Evolutionary conservation across 2,797 vertebrate genomes (phyloP), one percentile per base, ranked within the genome.

Genomic region (Emydoidea blandingii): DNA sequence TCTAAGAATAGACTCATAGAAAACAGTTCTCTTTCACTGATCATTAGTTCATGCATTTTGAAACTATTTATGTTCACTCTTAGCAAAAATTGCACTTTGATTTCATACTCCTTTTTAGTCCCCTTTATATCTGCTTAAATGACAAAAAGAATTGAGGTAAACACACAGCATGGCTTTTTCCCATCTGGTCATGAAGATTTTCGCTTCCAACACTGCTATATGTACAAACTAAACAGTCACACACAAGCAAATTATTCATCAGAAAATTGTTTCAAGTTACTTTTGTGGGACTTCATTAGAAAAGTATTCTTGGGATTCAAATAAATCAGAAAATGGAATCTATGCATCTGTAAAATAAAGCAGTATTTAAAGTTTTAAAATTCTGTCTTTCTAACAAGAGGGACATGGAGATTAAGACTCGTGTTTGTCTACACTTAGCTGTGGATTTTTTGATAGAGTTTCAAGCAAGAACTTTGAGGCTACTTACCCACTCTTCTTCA

Each of bases 401-500:
- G 8, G n/a, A 85, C 23, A 72, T 85, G 37, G 41, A 83, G 79
- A 84, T 27, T 9, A 18, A 5, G 9, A 41, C 3, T 84, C 37
- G 5, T 12, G 34, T 31, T 50, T 83, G 14, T 82, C 81, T 12
- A 8, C 12, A 50, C 21, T 68, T 2, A 50, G 86, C 80, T 85
- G 29, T 10, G 47, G 29, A 9, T 11, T 65, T 86, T 76, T 1
- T 1, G 50, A 81, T 0, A 25, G 79, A 86, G 44, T 1, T 21
- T 1, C 0, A 44, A 27, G 6, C 31, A 65, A n/a, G n/a, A 76
- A 23, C 16, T 52, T 91, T 82, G 47, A 21, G 11, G 41, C 14
- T 83, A 98, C 99, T 99, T 98, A 99, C 99, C 99, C 99, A 99
- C 97, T 99, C 99, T 93, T 99, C 99, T 87, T 99, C 99, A 21